Percentiles rank a stretch among this genome's conserved stretches.
Conservation (phyloP, 1,140 invertebrate genomes). For the Nasonia giraulti region DNA sequence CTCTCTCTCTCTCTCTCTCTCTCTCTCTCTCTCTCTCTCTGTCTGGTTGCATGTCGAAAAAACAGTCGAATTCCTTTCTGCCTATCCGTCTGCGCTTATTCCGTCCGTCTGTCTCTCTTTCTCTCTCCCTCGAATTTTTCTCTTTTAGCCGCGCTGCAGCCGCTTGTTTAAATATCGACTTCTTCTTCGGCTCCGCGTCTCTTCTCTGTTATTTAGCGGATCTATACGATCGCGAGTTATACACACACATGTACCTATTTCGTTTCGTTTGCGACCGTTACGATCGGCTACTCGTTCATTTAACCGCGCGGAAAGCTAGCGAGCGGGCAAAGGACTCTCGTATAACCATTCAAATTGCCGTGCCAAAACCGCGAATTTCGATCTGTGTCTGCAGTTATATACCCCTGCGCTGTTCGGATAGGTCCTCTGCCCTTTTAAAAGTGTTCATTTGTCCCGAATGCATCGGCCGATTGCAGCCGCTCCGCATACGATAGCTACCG, state of each 20-base stretch:
- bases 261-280: constrained; percentile 52
- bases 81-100: constrained; percentile 10
- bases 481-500: constrained; percentile 1
- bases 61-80: constrained; percentile 33
- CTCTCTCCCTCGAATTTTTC: constrained; percentile 50
- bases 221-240: constrained; percentile 44
- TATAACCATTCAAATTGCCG: constrained; percentile 59
- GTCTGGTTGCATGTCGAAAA: constrained; percentile 22
- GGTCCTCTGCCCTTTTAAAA: neutral
- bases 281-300: constrained; percentile 45
- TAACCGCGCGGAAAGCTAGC: neutral
- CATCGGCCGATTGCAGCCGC: neutral
- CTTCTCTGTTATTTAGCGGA: constrained; percentile 63
- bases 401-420: no score
- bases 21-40: no score
- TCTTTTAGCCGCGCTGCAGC: neutral
- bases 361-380: constrained; percentile 59
- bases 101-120: constrained; percentile 29
- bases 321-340: constrained; percentile 2
- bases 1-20: no score
- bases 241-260: constrained; percentile 46
- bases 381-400: constrained; percentile 33
- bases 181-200: neutral
- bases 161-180: constrained; percentile 65
- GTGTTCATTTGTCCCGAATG: neutral